Conservation (phyloP, 2,113 vertebrate genomes). For the Anser brachyrhynchus region DNA sequence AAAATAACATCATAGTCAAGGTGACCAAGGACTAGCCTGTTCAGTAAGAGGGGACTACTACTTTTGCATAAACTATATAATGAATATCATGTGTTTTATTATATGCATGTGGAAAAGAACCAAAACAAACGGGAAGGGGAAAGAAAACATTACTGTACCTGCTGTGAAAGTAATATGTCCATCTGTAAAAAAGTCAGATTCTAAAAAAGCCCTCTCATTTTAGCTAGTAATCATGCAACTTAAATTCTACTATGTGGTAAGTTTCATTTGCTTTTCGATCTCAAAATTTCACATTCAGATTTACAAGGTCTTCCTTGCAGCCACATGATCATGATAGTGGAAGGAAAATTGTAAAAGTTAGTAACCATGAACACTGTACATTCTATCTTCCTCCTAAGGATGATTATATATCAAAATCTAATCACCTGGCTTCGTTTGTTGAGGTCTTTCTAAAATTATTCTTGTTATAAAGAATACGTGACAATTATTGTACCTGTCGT, state of each 20-base stretch:
- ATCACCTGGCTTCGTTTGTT: not conserved
- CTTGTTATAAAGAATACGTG: not conserved
- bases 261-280: not conserved
- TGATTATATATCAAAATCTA: not conserved
- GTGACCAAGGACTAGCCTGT: not conserved
- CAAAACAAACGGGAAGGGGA: not conserved
- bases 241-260: not conserved
- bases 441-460: not conserved
- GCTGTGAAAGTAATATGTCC: not conserved
- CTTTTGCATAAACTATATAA: not conserved
- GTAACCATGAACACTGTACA: not conserved
- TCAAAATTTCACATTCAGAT: not conserved
- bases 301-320: not conserved
- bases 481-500: not conserved
- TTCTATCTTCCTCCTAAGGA: not conserved
- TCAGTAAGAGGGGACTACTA: not conserved
- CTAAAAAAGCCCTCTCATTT: not conserved
- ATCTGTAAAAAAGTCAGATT: not conserved
- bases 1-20: not conserved
- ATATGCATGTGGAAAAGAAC: not conserved
- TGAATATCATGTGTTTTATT: not conserved
- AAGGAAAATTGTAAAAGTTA: not conserved
- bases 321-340: fast-evolving
- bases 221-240: not conserved
- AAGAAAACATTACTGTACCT: not conserved